Percentiles rank a stretch among this genome's conserved stretches.
Evolutionary conservation across 1,140 invertebrate genomes (phyloP).

Genomic region (Ceratitis capitata): DNA sequence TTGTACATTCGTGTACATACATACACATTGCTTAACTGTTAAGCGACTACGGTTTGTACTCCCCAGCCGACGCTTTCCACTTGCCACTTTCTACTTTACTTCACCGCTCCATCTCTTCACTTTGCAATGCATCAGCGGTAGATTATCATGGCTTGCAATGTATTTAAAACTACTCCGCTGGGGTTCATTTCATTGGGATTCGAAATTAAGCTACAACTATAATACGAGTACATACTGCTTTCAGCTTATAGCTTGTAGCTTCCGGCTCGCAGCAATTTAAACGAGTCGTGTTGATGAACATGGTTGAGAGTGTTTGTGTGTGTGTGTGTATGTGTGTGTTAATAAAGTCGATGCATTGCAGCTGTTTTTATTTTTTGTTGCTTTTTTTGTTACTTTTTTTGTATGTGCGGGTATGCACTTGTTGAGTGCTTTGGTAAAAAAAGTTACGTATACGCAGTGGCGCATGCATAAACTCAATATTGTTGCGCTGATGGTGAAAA

Average conservation of each 20-base stretch:
- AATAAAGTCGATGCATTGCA: background rate
- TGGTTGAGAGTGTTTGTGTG: background rate
- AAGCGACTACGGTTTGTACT: background rate
- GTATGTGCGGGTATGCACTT: too few species aligned
- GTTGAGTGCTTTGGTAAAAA: background rate
- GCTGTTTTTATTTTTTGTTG: background rate
- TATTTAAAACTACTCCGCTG: background rate
- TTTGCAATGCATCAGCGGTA: background rate
- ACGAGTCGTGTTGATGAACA: background rate
- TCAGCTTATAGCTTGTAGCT: background rate
- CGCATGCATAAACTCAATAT: too few species aligned
- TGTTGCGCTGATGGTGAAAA: too few species aligned
- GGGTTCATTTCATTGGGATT: background rate
- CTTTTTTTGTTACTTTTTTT: too few species aligned
- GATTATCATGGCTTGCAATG: background rate
- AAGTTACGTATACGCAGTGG: slow-evolving; percentile 5
- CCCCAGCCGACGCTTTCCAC: background rate
- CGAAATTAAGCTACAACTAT: background rate
- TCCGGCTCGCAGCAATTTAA: background rate
- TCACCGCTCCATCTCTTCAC: too few species aligned
- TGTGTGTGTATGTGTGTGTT: background rate
- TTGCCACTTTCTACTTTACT: too few species aligned
- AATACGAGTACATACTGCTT: too few species aligned
- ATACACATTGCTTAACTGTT: background rate
- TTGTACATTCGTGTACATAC: too few species aligned